Evolutionary conservation across 2,113 vertebrate genomes (phyloP), one percentile per base, ranked within the genome.

Genomic region (Xenus cinereus): DNA sequence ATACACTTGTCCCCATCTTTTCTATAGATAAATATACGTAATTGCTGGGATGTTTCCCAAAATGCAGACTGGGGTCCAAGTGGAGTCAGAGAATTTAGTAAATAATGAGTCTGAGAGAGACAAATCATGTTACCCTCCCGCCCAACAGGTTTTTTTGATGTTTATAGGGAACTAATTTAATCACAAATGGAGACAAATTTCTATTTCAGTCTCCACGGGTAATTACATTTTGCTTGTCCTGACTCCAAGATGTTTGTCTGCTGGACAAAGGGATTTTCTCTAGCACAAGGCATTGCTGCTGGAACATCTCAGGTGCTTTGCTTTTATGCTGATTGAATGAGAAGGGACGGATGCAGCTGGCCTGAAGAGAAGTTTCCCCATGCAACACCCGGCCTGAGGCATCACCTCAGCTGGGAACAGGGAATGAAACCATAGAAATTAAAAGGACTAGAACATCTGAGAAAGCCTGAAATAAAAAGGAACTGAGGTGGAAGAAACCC

Each of bases 121-220:
- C 26, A 93, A 94, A 96, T 89, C 72, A 60, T 19, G 46, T 89
- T 81, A 71, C 22, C 14, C 19, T 59, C 23, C 41, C 33, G 18
- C 45, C 30, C 84, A 59, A 26, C 14, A 22, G 53, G 46, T 87
- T 92, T 54, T 87, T 92, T 37, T 5, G 0, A 75, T 93, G 79
- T 57, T 90, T 78, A 64, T 15, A 81, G 46, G 6, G 57, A 77
- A 72, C 26, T 77, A 80, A 90, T 81, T 92, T 90, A 92, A 88
- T 95, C 86, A 68, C 48, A 78, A 92, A 92, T 35, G 35, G 90
- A 95, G 92, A 92, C 64, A 86, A 90, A 86, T 88, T 75, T 93
- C 76, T 83, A 27, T 74, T 69, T 77, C 64, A 53, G 83, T 37
- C 85, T 88, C 66, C 20, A 1, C 30, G 77, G 86, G 54, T 60